Conservation (phyloP, 2,113 vertebrate genomes). For the Panthera tigris region DNA sequence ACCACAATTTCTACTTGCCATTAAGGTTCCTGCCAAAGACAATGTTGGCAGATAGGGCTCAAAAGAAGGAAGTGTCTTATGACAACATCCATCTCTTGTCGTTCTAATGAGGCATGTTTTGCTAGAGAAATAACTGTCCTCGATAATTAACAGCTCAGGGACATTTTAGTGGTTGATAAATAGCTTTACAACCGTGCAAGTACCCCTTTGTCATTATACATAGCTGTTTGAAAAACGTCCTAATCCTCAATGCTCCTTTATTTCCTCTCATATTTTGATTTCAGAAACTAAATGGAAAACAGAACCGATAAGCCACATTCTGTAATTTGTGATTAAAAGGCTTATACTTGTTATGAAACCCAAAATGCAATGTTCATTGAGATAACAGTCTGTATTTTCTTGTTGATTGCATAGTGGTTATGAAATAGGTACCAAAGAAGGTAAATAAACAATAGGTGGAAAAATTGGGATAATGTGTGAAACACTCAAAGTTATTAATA, state of each 20-base stretch:
- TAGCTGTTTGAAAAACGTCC: neutral
- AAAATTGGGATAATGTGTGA: neutral
- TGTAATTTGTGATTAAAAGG: neutral
- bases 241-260: neutral
- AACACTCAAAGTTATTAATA: neutral
- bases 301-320: neutral
- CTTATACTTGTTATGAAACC: neutral
- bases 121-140: slow-evolving; percentile 50
- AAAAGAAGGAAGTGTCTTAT: slow-evolving; percentile 62
- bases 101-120: slow-evolving; percentile 47
- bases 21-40: slow-evolving; percentile 57
- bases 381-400: neutral
- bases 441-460: neutral
- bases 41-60: slow-evolving; percentile 45
- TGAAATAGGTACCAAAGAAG: neutral
- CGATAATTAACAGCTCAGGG: slow-evolving; percentile 66
- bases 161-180: slow-evolving; percentile 53
- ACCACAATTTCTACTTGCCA: neutral
- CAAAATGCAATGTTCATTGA: neutral
- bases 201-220: slow-evolving; percentile 17
- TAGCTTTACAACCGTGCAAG: neutral
- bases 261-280: slow-evolving; percentile 20
- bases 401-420: neutral
- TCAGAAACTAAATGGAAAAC: slow-evolving; percentile 20
- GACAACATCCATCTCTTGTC: slow-evolving; percentile 49